Conservation (phyloP, 2,888 invertebrate species). For the Acanthosepion esculentum region DNA sequence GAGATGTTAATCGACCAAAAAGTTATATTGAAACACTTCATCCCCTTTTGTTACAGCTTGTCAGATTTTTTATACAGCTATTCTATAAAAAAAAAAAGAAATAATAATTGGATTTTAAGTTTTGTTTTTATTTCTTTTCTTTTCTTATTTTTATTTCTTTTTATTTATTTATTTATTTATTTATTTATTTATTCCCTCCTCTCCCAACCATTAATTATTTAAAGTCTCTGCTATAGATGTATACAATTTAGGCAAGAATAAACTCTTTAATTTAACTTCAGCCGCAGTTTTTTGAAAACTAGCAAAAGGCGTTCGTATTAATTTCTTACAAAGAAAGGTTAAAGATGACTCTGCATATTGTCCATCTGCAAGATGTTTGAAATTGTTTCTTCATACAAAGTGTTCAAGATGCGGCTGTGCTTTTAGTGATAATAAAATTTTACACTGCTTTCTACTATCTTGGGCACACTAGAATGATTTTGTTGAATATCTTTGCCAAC, state of each 20-base stretch:
- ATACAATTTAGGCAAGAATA: not conserved
- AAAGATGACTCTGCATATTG: not conserved
- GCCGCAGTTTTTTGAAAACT: not conserved
- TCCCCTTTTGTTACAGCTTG: not conserved
- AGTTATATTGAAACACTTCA: not conserved
- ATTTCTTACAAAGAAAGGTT: not conserved
- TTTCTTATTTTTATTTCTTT: not conserved
- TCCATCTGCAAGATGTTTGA: no score
- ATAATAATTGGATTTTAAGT: not conserved
- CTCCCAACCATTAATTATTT: no score
- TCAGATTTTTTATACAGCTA: not conserved
- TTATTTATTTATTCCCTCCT: not conserved
- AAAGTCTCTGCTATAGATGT: not conserved
- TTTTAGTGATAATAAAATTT: no score
- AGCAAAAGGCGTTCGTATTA: not conserved
- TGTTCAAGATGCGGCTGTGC: not conserved
- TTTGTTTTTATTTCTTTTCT: not conserved
- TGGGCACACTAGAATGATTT: no score
- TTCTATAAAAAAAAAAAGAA: not conserved
- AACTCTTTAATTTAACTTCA: not conserved
- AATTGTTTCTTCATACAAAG: not conserved
- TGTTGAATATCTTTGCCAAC: no score
- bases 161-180: not conserved
- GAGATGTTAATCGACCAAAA: not conserved
- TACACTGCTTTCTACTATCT: no score